Evolutionary conservation across 2,113 vertebrate genomes (phyloP), one percentile per base, ranked within the genome.

Genomic region (Puntigrus tetrazona): DNA sequence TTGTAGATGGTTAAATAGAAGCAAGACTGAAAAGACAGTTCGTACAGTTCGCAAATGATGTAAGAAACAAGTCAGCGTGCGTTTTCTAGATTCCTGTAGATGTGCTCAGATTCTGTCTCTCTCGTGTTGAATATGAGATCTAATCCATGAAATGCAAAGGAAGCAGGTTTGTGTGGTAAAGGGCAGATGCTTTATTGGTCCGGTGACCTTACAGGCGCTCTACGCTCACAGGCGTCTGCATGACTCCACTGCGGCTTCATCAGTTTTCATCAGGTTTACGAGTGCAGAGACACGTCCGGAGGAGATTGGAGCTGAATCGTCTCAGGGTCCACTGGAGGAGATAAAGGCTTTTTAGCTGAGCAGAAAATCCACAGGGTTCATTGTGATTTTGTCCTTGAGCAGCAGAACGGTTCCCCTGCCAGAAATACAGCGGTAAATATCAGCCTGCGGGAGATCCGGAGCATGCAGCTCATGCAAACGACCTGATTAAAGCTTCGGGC

Each of bases 361-460:
- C 45, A 70, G 16, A 78, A 63, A 70, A 57, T 76, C 22, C n/a
- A 4, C 55, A 8, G 52, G 22, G n/a, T 81, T 86, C 63, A 88
- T 52, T n/a, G 67, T 65, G 75, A 45, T 87, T 87, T 88, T 82
- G 86, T 88, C 91, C 91, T 93, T 91, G 88, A 87, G 84, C 78
- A 81, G 59, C 76, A 85, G 80, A 90, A 88, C 43, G 82, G 52
- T 65, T 41, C 70, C 84, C 63, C 63, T 59, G 36, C 18, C 45
- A 50, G 38, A 61, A 69, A 78, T 72, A 78, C 86, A 81, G 81
- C 72, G 88, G 89, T 86, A 90, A 90, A 91, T 89, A 87, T 90
- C 70, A 86, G 83, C 80, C 85, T 78, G 65, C 65, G 27, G 36
- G 72, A 45, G 78, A 81, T 63, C 27, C 77, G 84, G 82, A 81